These are phyloP conservation scores for Hippocampus comes DNA, from an alignment of 2,113 vertebrate species.

Conservation along the genomic window DNA sequence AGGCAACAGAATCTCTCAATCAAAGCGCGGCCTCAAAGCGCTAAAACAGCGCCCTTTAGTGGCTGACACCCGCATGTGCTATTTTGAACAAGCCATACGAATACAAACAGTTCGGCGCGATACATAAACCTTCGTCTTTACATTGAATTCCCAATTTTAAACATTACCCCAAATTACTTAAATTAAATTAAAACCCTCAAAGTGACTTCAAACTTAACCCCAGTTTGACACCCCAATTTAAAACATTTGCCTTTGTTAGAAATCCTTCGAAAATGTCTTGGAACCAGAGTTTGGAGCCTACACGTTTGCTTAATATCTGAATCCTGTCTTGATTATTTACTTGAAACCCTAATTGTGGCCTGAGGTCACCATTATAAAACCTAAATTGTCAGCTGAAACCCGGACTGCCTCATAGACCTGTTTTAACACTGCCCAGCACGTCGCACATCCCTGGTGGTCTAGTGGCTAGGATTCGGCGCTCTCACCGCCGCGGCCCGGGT, in stretches of 20 bases:
- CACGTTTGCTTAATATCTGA: too few relatives aligned
- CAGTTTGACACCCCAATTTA: too few relatives aligned
- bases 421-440: rapidly evolving
- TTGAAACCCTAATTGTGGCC: not conserved
- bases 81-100: too few relatives aligned
- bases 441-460: conserved; percentile 18
- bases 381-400: too few relatives aligned
- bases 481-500: conserved; percentile 62
- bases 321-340: too few relatives aligned
- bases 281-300: not conserved
- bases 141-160: not conserved
- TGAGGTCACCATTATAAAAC: too few relatives aligned
- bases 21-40: not conserved
- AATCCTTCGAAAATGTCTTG: too few relatives aligned
- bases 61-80: not conserved
- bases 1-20: not conserved
- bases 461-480: conserved; percentile 67
- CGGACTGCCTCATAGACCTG: too few relatives aligned
- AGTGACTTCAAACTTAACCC: too few relatives aligned
- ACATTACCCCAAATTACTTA: not conserved
- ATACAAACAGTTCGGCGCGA: too few relatives aligned
- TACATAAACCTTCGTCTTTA: not conserved
- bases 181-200: not conserved
- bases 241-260: too few relatives aligned
- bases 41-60: not conserved